Evolutionary conservation across 2,113 vertebrate species (phyloP).

Genomic region (Montifringilla adamsi): DNA sequence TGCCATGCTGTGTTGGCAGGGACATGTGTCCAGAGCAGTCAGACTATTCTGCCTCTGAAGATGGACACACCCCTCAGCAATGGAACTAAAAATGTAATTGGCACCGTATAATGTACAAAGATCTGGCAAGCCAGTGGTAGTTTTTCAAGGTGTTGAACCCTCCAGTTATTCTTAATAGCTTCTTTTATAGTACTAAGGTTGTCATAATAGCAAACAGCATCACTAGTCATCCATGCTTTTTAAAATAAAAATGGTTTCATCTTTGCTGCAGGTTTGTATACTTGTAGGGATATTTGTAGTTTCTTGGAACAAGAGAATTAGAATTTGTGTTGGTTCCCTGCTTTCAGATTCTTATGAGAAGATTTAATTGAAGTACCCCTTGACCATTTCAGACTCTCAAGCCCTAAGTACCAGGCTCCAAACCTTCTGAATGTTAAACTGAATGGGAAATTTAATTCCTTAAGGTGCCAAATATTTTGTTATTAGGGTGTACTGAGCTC

Average conservation of each 20-base stretch:
- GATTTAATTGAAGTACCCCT: neutral
- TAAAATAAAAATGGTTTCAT: neutral
- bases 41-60: constrained; percentile 54
- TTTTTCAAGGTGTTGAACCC: neutral
- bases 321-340: neutral
- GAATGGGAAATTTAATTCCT: neutral
- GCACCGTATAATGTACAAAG: neutral
- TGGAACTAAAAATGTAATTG: neutral
- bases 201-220: neutral
- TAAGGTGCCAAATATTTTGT: neutral
- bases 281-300: neutral
- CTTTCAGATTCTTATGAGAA: neutral
- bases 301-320: neutral
- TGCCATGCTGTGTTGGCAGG: constrained; percentile 39
- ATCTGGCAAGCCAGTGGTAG: neutral
- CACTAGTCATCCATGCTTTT: neutral
- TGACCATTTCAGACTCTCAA: neutral
- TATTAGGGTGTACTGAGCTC: neutral
- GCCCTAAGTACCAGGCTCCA: neutral
- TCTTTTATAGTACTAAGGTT: neutral
- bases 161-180: constrained; percentile 2
- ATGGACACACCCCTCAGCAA: neutral
- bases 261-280: neutral
- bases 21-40: neutral
- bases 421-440: neutral